Base-by-base conservation (phyloP, 2,113 vertebrate genomes). In the Lasiurus borealis region DNA sequence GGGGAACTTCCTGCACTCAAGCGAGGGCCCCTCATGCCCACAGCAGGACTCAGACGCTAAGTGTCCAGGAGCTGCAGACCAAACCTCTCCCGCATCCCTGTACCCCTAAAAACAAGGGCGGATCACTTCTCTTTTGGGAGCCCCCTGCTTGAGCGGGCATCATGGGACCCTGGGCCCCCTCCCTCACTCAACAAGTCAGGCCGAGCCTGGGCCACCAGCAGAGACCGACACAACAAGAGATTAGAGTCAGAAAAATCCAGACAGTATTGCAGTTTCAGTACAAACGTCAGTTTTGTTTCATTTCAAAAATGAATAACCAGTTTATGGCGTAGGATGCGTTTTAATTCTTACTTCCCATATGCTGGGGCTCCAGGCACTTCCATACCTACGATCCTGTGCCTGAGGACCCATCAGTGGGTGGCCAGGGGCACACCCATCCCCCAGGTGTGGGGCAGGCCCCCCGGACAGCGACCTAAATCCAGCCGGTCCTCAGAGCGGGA, bases 291-390 rank as follows among this genome's bases (percentile, higher is more conserved):
- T 69, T 86, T 69, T 10, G 25, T 72, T 86, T 66, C 23, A 1
- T 88, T 95, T 71, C 59, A 82, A 88, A 95, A 46, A 57, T 69
- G 34, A 88, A 69, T 77, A 48, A 21, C 48, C 54, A 6, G 4
- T 15, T 27, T 82, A 31, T 9, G n/a, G 6, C 78, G 73, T 75
- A 68, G 31, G 34, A 13, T 7, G 9, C 23, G 3, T 86, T 85
- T 94, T 85, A 91, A 77, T 93, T 93, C 75, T 85, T 85, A 72
- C 93, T 93, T 69, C 93, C 93, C n/a, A 8, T 27, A 52, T 76
- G 27, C 52, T n/a, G 29, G 18, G 27, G 18, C 62, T 57, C 31
- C 36, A 27, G 85, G 88, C 85, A 78, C 25, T 88, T 57, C 66
- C 29, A 27, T 21, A 50, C 50, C 86, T 62, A 36, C 9, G 4